Evolutionary conservation across 2,888 invertebrate species (phyloP).

Genomic region (Barypeithes pellucidus): DNA sequence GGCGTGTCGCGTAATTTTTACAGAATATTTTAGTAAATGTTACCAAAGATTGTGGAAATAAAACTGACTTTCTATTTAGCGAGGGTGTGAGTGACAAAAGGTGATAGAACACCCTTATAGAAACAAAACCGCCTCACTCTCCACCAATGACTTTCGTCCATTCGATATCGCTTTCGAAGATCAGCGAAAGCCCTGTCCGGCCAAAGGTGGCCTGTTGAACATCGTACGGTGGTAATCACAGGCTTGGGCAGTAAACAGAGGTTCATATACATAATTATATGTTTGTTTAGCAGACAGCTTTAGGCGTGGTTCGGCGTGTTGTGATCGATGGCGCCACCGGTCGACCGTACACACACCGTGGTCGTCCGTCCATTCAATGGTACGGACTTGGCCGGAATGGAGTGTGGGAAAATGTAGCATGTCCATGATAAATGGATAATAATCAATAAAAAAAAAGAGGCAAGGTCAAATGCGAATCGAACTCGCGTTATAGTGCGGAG

Average conservation of each 20-base stretch:
- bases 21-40: too few relatives aligned
- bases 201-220: constrained; percentile 51
- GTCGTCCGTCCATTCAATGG: constrained; percentile 46
- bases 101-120: too few relatives aligned
- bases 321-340: constrained; percentile 70
- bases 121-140: constrained; percentile 13
- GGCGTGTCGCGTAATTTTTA: too few relatives aligned
- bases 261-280: constrained; percentile 72
- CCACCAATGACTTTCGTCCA: constrained; percentile 35
- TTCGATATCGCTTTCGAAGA: constrained; percentile 49
- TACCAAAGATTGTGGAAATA: too few relatives aligned
- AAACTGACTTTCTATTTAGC: too few relatives aligned
- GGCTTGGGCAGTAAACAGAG: constrained; percentile 68
- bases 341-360: constrained; percentile 62
- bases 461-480: too few relatives aligned
- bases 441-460: background rate
- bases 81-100: too few relatives aligned
- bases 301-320: constrained; percentile 69
- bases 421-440: background rate
- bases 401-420: background rate
- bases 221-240: constrained; percentile 51
- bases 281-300: constrained; percentile 72
- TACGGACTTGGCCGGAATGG: constrained; percentile 34
- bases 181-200: constrained; percentile 25
- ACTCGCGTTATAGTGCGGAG: background rate